phyloP scores from a whole-genome alignment of 2,888 invertebrate genomes.

The Myopa testacea region DNA sequence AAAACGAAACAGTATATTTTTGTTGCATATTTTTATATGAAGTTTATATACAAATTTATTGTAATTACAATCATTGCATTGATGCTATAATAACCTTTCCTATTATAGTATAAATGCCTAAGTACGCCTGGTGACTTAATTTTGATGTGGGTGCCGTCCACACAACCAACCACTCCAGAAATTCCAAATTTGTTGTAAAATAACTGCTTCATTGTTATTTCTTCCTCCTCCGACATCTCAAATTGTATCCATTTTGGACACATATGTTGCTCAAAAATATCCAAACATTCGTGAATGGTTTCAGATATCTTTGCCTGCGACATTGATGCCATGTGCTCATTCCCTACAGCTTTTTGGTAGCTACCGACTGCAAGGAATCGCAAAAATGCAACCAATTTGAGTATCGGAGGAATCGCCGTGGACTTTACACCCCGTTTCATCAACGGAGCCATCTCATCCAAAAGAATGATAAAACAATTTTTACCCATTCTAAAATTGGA shows the following conservation, averaged over 20 bases:
- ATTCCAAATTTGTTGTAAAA: not conserved
- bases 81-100: not conserved
- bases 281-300: not conserved
- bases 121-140: not conserved
- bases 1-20: no score
- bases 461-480: not conserved
- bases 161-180: constrained; percentile 2
- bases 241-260: not conserved
- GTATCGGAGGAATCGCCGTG: not conserved
- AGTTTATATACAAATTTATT: no score
- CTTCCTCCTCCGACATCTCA: not conserved
- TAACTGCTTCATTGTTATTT: not conserved
- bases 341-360: not conserved
- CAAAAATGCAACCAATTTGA: not conserved
- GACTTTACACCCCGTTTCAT: not conserved
- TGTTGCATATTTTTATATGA: no score
- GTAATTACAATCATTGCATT: no score
- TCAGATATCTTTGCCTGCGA: not conserved
- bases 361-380: not conserved
- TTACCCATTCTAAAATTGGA: not conserved
- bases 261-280: not conserved
- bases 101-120: not conserved
- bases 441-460: not conserved
- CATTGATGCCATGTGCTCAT: not conserved
- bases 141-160: not conserved